Conservation (phyloP, 2,113 vertebrate species). For the Calyptommatus sinebrachiatus region DNA sequence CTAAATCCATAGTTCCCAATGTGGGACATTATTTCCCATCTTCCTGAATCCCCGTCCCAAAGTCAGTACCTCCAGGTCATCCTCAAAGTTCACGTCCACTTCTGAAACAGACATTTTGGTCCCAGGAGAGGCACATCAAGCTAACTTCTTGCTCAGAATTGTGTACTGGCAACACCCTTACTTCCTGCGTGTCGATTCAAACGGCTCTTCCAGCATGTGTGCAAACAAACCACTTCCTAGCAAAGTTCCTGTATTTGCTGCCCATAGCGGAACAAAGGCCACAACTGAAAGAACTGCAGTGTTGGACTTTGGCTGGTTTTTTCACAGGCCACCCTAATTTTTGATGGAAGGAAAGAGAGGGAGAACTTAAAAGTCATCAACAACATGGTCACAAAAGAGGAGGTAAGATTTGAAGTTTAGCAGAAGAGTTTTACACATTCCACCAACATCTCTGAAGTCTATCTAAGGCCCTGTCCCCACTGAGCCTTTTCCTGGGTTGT, state of each 20-base stretch:
- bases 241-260: conserved; percentile 32
- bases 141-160: neutral
- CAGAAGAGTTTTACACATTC: neutral
- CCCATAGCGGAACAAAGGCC: conserved; percentile 13
- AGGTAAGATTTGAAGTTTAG: neutral
- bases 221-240: conserved; percentile 39
- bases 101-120: conserved; percentile 25
- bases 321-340: neutral
- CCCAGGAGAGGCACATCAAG: neutral
- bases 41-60: neutral
- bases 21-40: neutral
- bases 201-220: conserved; percentile 18
- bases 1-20: too few relatives aligned
- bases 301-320: neutral
- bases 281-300: neutral
- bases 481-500: too few relatives aligned
- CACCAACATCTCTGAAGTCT: too few relatives aligned
- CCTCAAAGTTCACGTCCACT: conserved; percentile 2
- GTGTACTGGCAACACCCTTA: conserved; percentile 26
- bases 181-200: conserved; percentile 27
- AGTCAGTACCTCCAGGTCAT: conserved; percentile 19
- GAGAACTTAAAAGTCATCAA: neutral
- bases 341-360: neutral
- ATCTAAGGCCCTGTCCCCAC: too few relatives aligned
- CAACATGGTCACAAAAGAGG: neutral